A percentile compares a stretch with the other conserved stretches of the same genome.
Conservation (phyloP, 2,888 invertebrate genomes). For the Andrena bicolor region DNA sequence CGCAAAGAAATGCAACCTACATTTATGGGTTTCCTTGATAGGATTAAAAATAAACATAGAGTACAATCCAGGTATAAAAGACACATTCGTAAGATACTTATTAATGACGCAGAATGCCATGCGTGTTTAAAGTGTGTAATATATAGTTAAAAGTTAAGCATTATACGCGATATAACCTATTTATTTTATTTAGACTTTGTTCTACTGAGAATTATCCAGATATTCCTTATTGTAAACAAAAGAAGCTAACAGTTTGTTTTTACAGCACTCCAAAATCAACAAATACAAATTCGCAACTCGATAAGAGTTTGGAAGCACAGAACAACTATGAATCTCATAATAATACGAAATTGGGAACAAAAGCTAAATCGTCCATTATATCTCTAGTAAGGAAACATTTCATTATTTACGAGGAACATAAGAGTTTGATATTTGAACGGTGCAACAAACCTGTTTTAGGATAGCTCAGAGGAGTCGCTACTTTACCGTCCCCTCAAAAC, state of each 20-base stretch:
- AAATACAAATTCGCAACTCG: not conserved
- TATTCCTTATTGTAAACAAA: not conserved
- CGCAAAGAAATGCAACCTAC: constrained; percentile 53
- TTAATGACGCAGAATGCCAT: not conserved
- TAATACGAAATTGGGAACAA: not conserved
- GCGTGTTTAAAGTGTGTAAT: not conserved
- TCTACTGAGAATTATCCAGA: not conserved
- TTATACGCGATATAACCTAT: not conserved
- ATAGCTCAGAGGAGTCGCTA: constrained; percentile 54
- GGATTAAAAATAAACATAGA: constrained; percentile 29
- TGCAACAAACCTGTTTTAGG: constrained; percentile 39
- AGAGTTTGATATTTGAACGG: constrained; percentile 1
- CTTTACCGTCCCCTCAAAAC: not conserved
- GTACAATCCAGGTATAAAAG: constrained; percentile 48
- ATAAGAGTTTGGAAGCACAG: not conserved
- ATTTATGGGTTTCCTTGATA: constrained; percentile 55
- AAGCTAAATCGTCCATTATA: constrained; percentile 44
- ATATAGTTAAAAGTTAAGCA: not conserved
- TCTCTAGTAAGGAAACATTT: constrained; percentile 54
- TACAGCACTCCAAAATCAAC: constrained; percentile 36
- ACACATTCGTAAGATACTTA: not conserved
- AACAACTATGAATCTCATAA: not conserved
- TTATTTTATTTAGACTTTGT: not conserved
- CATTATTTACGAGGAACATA: constrained; percentile 1
- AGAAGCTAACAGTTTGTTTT: constrained; percentile 21